Conservation (phyloP, 2,888 invertebrate species). For the Pandemis corylana region DNA sequence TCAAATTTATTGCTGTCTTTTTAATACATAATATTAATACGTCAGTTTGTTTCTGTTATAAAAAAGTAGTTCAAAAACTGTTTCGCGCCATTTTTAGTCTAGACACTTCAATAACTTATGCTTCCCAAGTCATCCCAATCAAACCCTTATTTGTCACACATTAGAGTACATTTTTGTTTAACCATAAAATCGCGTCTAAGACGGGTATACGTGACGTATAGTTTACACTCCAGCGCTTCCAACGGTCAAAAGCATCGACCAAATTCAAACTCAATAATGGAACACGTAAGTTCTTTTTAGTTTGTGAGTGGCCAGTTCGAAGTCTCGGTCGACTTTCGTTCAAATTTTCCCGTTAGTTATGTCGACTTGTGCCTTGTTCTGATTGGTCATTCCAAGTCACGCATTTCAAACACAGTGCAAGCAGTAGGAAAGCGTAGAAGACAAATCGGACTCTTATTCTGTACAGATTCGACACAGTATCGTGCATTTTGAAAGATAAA, state of each 20-base stretch:
- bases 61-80: background rate
- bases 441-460: background rate
- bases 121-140: background rate
- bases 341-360: conserved; percentile 41
- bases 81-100: conserved; percentile 5
- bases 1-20: too few relatives aligned
- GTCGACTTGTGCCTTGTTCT: conserved; percentile 8
- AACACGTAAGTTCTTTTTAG: background rate
- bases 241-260: background rate
- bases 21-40: too few relatives aligned
- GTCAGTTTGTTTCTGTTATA: too few relatives aligned
- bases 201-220: conserved; percentile 26
- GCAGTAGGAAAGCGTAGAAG: conserved; percentile 6
- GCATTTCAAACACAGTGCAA: background rate
- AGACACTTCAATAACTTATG: background rate
- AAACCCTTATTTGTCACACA: background rate
- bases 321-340: conserved; percentile 40
- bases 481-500: background rate
- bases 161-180: background rate
- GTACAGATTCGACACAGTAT: conserved; percentile 1
- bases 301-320: background rate
- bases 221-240: conserved; percentile 21
- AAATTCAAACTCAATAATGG: background rate
- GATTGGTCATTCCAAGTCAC: conserved; percentile 24
- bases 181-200: conserved; percentile 2